phyloP scores from a whole-genome alignment of 2,888 invertebrate genomes.

The Megaustenia siamemsis region DNA sequence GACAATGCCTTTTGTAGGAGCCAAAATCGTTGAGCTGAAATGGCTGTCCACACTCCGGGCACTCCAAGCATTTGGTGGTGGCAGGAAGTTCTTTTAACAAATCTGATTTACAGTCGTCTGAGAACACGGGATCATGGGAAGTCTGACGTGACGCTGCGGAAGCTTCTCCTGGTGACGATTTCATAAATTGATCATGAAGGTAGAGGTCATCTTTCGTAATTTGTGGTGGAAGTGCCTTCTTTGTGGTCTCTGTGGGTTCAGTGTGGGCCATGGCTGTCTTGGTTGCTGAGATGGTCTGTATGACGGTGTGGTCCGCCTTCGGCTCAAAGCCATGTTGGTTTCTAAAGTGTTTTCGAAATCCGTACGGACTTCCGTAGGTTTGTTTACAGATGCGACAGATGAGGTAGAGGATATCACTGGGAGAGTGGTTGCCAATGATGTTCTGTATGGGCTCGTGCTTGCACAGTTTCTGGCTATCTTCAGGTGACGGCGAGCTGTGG shows the following conservation, averaged over 20 bases:
- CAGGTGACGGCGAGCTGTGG: slow-evolving; percentile 20
- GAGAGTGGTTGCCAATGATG: slow-evolving; percentile 75
- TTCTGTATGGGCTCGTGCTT: slow-evolving; percentile 76
- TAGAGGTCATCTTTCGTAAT: not conserved
- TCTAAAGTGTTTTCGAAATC: slow-evolving; percentile 77
- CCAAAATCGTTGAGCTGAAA: slow-evolving; percentile 77
- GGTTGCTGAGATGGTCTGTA: slow-evolving; percentile 78
- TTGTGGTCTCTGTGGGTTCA: slow-evolving; percentile 3
- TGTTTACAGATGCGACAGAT: slow-evolving; percentile 76
- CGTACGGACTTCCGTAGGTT: slow-evolving; percentile 77
- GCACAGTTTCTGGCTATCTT: slow-evolving; percentile 58
- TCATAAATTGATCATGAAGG: not conserved
- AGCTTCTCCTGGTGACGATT: not conserved
- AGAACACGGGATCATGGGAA: not conserved
- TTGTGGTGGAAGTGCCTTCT: not conserved
- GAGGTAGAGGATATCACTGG: slow-evolving; percentile 76
- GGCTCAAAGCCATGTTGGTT: slow-evolving; percentile 79
- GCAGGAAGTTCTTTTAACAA: slow-evolving; percentile 34
- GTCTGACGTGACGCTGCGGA: not conserved
- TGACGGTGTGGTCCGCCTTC: slow-evolving; percentile 74
- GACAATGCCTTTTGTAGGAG: slow-evolving; percentile 75
- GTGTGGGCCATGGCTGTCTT: slow-evolving; percentile 63
- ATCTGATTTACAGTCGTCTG: not conserved
- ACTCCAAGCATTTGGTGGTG: slow-evolving; percentile 68
- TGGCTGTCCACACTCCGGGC: slow-evolving; percentile 73